phyloP scores from a whole-genome alignment of 2,888 invertebrate genomes.

The Plebejus argus region DNA sequence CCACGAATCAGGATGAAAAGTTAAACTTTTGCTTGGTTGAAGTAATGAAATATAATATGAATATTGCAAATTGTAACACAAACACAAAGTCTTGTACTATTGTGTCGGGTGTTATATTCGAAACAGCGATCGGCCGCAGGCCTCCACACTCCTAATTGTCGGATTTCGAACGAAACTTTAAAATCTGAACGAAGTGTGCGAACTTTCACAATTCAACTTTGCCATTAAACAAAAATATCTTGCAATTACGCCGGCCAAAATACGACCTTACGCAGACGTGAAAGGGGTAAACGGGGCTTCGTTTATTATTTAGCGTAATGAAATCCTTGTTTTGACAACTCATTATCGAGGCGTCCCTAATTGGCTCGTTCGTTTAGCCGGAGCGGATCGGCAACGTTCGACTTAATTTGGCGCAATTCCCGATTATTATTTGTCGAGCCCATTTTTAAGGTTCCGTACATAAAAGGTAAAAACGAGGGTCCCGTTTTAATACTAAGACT shows the following conservation, averaged over 20 bases:
- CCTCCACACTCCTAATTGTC: constrained; percentile 59
- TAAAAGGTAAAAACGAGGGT: too few relatives aligned
- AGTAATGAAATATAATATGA: neutral
- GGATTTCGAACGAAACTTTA: constrained; percentile 70
- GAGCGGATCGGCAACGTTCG: constrained; percentile 57
- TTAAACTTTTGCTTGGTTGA: neutral
- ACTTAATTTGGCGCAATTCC: constrained; percentile 49
- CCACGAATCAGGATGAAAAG: neutral
- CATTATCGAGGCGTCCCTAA: constrained; percentile 74
- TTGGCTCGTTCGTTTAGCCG: constrained; percentile 63
- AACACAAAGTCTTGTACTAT: neutral
- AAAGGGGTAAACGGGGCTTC: constrained; percentile 47
- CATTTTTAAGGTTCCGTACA: too few relatives aligned
- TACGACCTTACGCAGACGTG: constrained; percentile 46
- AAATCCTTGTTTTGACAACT: constrained; percentile 76
- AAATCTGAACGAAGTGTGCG: constrained; percentile 66
- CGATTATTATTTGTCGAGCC: constrained; percentile 67
- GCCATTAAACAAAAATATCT: constrained; percentile 57
- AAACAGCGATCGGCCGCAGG: constrained; percentile 25
- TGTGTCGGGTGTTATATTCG: constrained; percentile 9
- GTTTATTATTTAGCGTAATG: constrained; percentile 45
- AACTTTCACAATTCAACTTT: constrained; percentile 77
- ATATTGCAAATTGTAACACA: neutral
- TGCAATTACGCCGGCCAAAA: constrained; percentile 43
- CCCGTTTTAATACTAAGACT: too few relatives aligned